A percentile compares a stretch with the other conserved stretches of the same genome.
phyloP scores from a whole-genome alignment of 2,797 vertebrate species.

The Bradypus variegatus region DNA sequence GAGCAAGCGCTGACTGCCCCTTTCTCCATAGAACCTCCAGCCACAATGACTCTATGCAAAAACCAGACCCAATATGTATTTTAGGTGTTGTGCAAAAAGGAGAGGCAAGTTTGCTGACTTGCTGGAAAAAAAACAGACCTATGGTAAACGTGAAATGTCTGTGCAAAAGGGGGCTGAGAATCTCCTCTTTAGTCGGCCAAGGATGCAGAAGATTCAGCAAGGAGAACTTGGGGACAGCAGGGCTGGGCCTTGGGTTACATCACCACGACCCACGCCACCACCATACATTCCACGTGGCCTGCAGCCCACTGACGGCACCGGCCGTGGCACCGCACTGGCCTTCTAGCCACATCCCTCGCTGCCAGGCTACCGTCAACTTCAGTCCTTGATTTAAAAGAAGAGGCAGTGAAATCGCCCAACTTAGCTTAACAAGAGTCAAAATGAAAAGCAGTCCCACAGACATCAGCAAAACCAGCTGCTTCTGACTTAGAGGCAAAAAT shows the following conservation, averaged over 20 bases:
- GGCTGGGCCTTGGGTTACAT: accelerated
- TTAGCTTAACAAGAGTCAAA: constrained; percentile 24
- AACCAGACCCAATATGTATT: background rate
- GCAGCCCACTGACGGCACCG: accelerated
- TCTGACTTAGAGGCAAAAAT: constrained; percentile 49
- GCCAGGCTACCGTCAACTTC: background rate
- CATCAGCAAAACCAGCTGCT: constrained; percentile 29
- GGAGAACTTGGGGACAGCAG: background rate
- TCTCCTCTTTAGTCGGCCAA: background rate
- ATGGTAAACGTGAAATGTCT: background rate
- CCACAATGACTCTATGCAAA: background rate
- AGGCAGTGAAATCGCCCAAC: background rate
- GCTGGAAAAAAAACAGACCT: background rate
- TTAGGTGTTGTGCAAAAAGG: background rate
- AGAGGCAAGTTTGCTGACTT: background rate
- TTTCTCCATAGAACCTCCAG: background rate
- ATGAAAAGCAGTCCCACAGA: background rate
- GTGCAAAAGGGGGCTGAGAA: background rate
- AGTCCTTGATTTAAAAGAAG: constrained; percentile 21
- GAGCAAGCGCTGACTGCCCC: background rate
- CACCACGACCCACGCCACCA: background rate
- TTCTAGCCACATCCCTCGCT: background rate
- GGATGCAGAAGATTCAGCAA: background rate
- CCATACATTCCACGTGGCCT: accelerated
- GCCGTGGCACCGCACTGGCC: background rate